These are phyloP conservation scores for Acromyrmex heyeri DNA, from an alignment of 1,140 invertebrate genomes.

Conservation along the genomic window DNA sequence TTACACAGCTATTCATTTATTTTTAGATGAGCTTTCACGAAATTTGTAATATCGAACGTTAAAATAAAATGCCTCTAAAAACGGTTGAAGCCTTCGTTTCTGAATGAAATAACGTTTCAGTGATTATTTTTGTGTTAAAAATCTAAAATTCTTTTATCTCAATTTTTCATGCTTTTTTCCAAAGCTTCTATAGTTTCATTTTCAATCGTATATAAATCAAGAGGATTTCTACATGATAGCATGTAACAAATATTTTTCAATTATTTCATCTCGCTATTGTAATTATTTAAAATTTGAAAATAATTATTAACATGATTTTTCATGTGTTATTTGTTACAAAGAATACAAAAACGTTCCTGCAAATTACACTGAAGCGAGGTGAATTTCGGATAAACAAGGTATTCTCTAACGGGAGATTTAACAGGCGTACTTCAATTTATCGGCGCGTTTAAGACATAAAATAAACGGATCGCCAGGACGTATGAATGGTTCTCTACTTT, in stretches of 20 bases:
- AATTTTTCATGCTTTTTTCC: neutral
- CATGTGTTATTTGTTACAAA: neutral
- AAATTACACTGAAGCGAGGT: neutral
- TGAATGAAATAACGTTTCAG: constrained; percentile 12
- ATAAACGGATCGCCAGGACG: constrained; percentile 41
- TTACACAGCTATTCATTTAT: constrained; percentile 15
- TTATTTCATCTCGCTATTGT: neutral
- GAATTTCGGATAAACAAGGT: constrained; percentile 45
- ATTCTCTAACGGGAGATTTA: constrained; percentile 49
- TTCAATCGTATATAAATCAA: neutral
- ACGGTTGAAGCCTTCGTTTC: neutral
- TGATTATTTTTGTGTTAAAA: constrained; percentile 22
- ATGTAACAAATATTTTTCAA: neutral
- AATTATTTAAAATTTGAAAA: neutral
- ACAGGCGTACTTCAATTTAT: constrained; percentile 57
- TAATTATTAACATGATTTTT: constrained; percentile 8
- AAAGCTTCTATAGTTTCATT: neutral
- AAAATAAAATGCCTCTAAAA: constrained; percentile 33
- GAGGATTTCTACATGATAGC: neutral
- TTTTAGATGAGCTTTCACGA: constrained; percentile 24
- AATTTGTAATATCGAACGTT: neutral
- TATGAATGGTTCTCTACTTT: constrained; percentile 41
- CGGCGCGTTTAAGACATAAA: constrained; percentile 52
- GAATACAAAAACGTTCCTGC: neutral
- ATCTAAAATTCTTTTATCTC: neutral